Base-by-base conservation (phyloP, 2,888 invertebrate genomes). In the Fragum whitleyi region DNA sequence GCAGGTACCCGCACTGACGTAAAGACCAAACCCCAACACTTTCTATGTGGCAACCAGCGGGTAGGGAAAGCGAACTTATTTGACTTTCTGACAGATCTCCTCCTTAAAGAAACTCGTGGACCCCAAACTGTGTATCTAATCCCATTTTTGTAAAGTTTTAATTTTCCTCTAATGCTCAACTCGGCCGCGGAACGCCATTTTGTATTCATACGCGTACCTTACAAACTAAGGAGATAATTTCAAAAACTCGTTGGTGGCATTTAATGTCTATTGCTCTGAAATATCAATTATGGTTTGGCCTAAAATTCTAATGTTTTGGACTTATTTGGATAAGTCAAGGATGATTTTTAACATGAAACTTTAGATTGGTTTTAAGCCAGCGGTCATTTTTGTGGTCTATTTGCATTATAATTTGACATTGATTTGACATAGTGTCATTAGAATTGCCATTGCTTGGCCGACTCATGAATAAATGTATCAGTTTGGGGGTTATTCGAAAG, bases 61-160 rank as follows among this genome's bases (percentile, higher is more conserved):
- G 65, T 21, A 32, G 70, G 21, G 78, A 75, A 73, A 75, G 78
- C 76, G 81, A 78, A 81, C 81, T 78, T 42, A 75, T 70, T 81
- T 78, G 65, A 78, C 78, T 81, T 78, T 78, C 51, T 78, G 77
- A 71, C 81, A 81, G 78, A 81, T 78, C 77, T 81, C 72, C 75
- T 62, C 36, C 36, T n/a, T 23, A 65, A 65, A 65, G 65, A 65
- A 65, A 65, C 14, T n/a, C 36, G 23, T 19, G 61, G 80, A 78
- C 83, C 72, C 7, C 79, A 67, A 21, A 71, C 80, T 75, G 78
- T 39, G 78, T 70, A 47, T 59, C 73, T 78, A 84, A 78, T 80
- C 83, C 80, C 29, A 53, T 74, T 53, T 80, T 77, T 80, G 77
- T 75, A 83, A 80, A 62, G 71, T 68, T 77, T 78, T 68, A 81